Evolutionary conservation across 2,888 invertebrate genomes (phyloP), one percentile per base, ranked within the genome.

Genomic region (Caenorhabditis zanzibari): DNA sequence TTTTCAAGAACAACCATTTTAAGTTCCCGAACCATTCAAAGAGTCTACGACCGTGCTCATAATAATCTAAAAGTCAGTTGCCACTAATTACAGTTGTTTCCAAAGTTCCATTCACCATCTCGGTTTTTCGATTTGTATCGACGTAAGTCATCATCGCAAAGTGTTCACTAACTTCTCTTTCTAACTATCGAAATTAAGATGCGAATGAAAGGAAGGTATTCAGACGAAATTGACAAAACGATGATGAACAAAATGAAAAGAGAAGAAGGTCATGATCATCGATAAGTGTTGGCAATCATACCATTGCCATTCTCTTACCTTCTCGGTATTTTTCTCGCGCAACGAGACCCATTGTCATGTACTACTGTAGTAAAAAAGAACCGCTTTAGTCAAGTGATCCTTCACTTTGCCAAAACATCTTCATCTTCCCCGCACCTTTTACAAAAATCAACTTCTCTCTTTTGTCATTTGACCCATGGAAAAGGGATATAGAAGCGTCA

Each of bases 311-410:
- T 56, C 38, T 61, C 19, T 32, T 41, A 32, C 35, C 44, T 59
- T 54, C 68, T 68, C 68, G 66, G 52, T 49, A 32, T 49, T 68
- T 77, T 66, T 80, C 54, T 26, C 64, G 58, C 80, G 80, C 80
- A 49, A 44, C 63, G 71, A 71, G 64, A 72, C 72, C 24, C 35
- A 80, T 72, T 80, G 72, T 66, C 49, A 58, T 54, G 52, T 54
- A 68, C 38, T 80, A 72, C 66, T 72, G 72, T 72, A 72, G 44
- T 63, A 28, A 64, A 71, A 80, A 58, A 72, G 80, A 80, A 80
- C 72, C 80, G 80, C 71, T 80, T 80, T 80, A 80, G 71, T 80
- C 80, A 80, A 80, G 80, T 63, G 72, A 80, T 80, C 63, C 80
- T 80, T 80, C 77, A 77, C 77, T 28, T 35, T 76, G 69, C 56